Conservation (phyloP, 2,113 vertebrate genomes). For the Limanda limanda region DNA sequence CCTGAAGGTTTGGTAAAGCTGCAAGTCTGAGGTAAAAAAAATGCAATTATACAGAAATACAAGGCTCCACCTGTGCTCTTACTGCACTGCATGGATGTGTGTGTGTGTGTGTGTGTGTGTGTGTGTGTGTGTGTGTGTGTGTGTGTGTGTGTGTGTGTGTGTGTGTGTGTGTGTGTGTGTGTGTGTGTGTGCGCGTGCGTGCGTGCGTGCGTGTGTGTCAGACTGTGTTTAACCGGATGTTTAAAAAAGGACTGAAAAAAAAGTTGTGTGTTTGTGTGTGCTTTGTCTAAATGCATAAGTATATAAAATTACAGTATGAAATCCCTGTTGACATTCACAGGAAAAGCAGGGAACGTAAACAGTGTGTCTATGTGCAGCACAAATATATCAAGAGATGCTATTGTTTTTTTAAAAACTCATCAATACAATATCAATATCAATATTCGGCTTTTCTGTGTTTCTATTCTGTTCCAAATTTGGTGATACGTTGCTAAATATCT, state of each 20-base stretch:
- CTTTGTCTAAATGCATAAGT: neutral
- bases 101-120: neutral
- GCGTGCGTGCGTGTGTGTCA: neutral
- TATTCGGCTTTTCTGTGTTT: too few relatives aligned
- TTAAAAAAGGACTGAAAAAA: too few relatives aligned
- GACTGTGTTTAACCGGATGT: too few relatives aligned
- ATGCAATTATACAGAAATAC: constrained; percentile 42
- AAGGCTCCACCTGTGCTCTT: constrained; percentile 10
- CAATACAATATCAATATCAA: too few relatives aligned
- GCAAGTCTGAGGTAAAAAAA: constrained; percentile 27
- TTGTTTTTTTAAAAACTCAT: too few relatives aligned
- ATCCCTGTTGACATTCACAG: neutral
- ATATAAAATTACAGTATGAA: neutral
- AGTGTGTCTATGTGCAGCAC: neutral
- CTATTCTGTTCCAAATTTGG: too few relatives aligned
- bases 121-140: neutral
- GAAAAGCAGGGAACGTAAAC: neutral
- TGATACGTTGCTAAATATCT: too few relatives aligned
- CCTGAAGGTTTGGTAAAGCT: constrained; percentile 26
- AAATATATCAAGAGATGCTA: neutral
- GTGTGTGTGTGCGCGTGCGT: constrained; percentile 21
- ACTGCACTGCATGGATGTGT: neutral
- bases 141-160: neutral
- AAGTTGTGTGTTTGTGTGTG: neutral
- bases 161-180: constrained; percentile 6